Base-by-base conservation (phyloP, 2,797 vertebrate genomes). In the Pyrrhura leucotis region DNA sequence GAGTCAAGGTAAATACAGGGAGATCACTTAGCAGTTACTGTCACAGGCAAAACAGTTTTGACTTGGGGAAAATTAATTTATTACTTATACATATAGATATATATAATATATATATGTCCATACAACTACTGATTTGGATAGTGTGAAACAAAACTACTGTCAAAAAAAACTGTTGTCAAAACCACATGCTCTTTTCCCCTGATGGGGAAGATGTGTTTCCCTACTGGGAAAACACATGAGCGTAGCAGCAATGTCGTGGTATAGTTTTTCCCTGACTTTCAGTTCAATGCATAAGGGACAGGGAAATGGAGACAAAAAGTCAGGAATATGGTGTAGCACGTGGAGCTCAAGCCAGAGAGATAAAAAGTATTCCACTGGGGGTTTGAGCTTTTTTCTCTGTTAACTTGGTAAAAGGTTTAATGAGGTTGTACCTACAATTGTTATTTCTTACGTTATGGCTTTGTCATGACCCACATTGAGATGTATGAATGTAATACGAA, bases 381-480 rank as follows among this genome's bases (percentile, higher is more conserved):
- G 35, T 81, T 73, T 81, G 66, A 81, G 71, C 33, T 22, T 88
- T 96, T 96, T 96, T 94, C 63, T 29, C 42, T 91, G 59, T 89
- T 93, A 91, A 93, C 85, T 73, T 58, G 21, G 29, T 86, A 88
- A 92, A 66, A 85, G 76, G 92, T 84, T 77, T 91, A 94, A 96
- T 91, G 85, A 92, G 76, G 58, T 88, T 90, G 77, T 89, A 91
- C 69, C 88, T 84, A 63, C 85, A 79, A 69, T 94, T 91, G 73
- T 94, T 96, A 85, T 93, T 96, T 91, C 67, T 61, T 91, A 61
- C 74, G 83, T 63, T 95, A 62, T 2, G 2, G 31, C 91, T 92
- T 95, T 93, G 80, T 94, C 91, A 91, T 96, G 88, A 74, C 48
- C 80, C 71, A 53, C 63, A 76, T 92, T 91, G 83, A 92, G 89